Base-by-base conservation (phyloP, 2,113 vertebrate species). In the Cheirogaleus medius region DNA sequence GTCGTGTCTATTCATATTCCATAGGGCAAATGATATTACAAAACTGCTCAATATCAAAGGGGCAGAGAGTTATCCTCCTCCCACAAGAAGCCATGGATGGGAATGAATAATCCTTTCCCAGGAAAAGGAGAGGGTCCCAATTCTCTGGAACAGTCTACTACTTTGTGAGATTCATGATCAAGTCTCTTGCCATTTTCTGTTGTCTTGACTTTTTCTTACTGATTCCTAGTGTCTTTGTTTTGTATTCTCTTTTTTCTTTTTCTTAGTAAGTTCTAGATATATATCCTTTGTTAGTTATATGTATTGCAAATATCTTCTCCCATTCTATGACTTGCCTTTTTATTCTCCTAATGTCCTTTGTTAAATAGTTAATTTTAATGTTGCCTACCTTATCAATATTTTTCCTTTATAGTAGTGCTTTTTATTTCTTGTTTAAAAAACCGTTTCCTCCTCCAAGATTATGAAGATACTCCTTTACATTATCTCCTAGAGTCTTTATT, bases 341-440 rank as follows among this genome's bases (percentile, higher is more conserved):
- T 68, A 86, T 44, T 83, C 6, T 87, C 12, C 52, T 87, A 63
- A 69, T 73, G 14, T 88, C 34, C 84, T 74, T 82, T 69, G 29
- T 63, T 77, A 80, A 96, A 76, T 69, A 74, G 58, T 37, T 60
- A 82, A 76, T 47, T 66, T 88, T 58, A 49, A 3, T 87, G 15
- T 90, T 87, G 23, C 86, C 25, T 81, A 27, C 0, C 64, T 86
- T 91, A 74, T 71, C 39, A 60, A 1, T 88, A 76, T 95, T 95
- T 91, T 95, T 78, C 27, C 27, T 82, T 85, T 58, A 21, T 80
- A 66, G 7, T 60, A 82, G 8, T 66, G 4, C 13, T 87, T 90
- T 68, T 90, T 44, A 32, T 89, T 80, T 80, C n/a, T 91, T 93
- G 37, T 17, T 80, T 73, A 93, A 84, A 37, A 71, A 71, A 85